Conservation (phyloP, 2,888 invertebrate genomes). For the Monoplex corrugatus region DNA sequence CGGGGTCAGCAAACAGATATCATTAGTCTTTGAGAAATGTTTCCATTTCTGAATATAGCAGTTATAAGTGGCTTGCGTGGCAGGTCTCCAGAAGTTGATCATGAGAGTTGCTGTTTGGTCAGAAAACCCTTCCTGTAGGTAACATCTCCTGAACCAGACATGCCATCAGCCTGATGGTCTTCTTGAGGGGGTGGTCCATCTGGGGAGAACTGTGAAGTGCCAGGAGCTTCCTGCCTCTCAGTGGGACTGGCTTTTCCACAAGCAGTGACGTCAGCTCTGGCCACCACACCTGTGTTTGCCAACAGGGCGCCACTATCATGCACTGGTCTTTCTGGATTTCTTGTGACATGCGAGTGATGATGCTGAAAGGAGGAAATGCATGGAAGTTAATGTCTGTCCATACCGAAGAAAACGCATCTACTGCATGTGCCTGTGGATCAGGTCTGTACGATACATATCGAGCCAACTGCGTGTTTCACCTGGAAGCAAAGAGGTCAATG, state of each 20-base stretch:
- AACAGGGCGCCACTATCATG: neutral
- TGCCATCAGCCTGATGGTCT: neutral
- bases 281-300: slow-evolving; percentile 12
- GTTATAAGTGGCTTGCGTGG: neutral
- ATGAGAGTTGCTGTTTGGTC: neutral
- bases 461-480: neutral
- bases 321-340: neutral
- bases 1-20: neutral
- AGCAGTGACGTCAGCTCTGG: neutral
- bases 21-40: neutral
- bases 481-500: neutral
- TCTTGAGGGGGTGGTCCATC: neutral
- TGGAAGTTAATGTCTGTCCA: neutral
- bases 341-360: neutral
- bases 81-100: neutral
- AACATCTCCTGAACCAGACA: neutral
- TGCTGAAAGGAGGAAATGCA: neutral
- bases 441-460: neutral
- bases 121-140: neutral
- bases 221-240: neutral
- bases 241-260: neutral
- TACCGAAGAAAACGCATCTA: neutral
- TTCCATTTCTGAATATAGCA: no score
- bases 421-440: neutral
- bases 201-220: neutral